Evolutionary conservation across 1,140 invertebrate genomes (phyloP).

Genomic region (Hypsibius dujardini): DNA sequence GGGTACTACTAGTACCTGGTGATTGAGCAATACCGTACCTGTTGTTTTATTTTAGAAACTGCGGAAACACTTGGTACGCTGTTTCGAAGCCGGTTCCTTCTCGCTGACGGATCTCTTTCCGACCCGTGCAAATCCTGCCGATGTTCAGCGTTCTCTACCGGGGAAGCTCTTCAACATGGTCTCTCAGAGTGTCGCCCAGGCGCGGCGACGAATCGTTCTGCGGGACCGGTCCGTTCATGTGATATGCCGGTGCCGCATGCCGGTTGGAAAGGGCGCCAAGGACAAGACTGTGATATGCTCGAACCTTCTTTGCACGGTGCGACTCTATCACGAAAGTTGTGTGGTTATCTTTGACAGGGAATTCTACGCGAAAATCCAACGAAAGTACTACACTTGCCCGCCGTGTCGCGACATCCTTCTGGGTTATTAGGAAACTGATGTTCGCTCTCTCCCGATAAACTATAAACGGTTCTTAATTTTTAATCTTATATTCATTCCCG

Average conservation of each 20-base stretch:
- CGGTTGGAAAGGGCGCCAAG: not conserved
- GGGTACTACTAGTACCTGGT: too few relatives aligned
- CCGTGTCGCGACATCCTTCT: not conserved
- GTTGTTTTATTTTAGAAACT: not conserved
- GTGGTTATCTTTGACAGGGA: not conserved
- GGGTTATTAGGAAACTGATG: too few relatives aligned
- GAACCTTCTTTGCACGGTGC: not conserved
- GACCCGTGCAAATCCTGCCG: not conserved
- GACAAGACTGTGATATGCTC: conserved; percentile 3
- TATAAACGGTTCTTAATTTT: too few relatives aligned
- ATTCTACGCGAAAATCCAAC: not conserved
- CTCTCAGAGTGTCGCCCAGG: not conserved
- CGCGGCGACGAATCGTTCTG: not conserved
- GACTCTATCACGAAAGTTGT: conserved; percentile 2
- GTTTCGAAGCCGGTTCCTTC: not conserved
- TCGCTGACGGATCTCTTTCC: not conserved
- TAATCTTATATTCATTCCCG: too few relatives aligned
- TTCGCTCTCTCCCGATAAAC: too few relatives aligned
- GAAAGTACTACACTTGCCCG: not conserved
- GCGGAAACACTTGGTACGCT: not conserved
- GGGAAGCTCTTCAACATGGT: not conserved
- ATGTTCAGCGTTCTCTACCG: not conserved
- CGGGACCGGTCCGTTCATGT: not conserved
- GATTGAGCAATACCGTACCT: not conserved
- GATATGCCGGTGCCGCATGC: conserved; percentile 10